Conservation (phyloP, 2,113 vertebrate species). For the Isichthys henryi region DNA sequence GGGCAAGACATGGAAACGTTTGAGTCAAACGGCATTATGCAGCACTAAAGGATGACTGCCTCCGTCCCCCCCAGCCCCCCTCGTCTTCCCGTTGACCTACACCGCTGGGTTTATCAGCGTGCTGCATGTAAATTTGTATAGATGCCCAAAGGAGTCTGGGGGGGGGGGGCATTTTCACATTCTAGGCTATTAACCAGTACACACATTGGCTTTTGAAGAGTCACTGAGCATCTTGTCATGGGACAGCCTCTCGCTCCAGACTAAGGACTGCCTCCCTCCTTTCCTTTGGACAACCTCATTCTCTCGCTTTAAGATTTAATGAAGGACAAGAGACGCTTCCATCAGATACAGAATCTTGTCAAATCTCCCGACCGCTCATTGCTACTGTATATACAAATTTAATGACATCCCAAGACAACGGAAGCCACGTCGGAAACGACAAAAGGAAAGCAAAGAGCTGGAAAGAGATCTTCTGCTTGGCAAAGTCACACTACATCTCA, state of each 20-base stretch:
- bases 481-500: background rate
- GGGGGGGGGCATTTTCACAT: background rate
- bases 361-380: background rate
- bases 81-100: background rate
- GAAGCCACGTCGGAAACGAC: background rate
- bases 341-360: background rate
- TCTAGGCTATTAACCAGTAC: background rate
- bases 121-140: background rate
- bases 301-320: background rate
- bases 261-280: background rate
- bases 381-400: background rate
- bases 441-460: background rate
- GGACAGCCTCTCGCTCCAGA: background rate
- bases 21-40: background rate
- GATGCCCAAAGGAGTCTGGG: background rate
- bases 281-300: background rate
- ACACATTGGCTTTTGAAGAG: background rate
- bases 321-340: background rate
- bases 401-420: slow-evolving; percentile 10
- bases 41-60: background rate
- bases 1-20: background rate
- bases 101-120: background rate
- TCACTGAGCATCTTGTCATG: background rate
- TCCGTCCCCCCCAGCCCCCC: background rate
- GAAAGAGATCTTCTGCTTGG: background rate